Conservation (phyloP, 2,797 vertebrate genomes). For the Pampus argenteus region DNA sequence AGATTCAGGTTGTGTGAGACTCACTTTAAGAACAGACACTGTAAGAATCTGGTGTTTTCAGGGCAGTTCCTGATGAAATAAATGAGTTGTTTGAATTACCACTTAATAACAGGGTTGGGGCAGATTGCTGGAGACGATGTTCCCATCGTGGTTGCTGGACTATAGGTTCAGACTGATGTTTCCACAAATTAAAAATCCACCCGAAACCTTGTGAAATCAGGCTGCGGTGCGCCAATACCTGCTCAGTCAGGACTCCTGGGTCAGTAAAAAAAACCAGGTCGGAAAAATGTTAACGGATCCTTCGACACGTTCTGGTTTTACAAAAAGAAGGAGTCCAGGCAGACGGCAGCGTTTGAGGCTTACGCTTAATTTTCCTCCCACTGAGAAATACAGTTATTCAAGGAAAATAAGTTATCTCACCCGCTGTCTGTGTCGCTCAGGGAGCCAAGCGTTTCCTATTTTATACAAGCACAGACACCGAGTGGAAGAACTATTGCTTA, state of each 20-base stretch:
- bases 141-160: slow-evolving; percentile 79
- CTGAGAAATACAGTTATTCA: slow-evolving; percentile 19
- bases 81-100: slow-evolving; percentile 77
- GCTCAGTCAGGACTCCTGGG: slow-evolving; percentile 73
- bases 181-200: slow-evolving; percentile 82
- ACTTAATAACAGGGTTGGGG: slow-evolving; percentile 81
- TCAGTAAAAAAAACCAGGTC: slow-evolving; percentile 64
- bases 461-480: slow-evolving; percentile 1
- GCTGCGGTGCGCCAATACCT: slow-evolving; percentile 75
- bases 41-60: slow-evolving; percentile 47
- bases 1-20: slow-evolving; percentile 32
- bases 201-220: slow-evolving; percentile 75
- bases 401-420: slow-evolving; percentile 55
- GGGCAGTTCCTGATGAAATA: slow-evolving; percentile 66
- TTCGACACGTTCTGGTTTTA: slow-evolving; percentile 47
- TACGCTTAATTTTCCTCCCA: slow-evolving; percentile 48
- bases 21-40: slow-evolving; percentile 26
- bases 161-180: slow-evolving; percentile 77
- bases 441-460: slow-evolving; percentile 9
- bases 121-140: slow-evolving; percentile 76
- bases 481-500: slow-evolving; percentile 1
- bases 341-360: slow-evolving; percentile 23
- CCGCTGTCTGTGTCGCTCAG: slow-evolving; percentile 1
- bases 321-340: slow-evolving; percentile 6
- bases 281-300: slow-evolving; percentile 66